These are phyloP conservation scores for Sinocyclocheilus grahami DNA, from an alignment of 2,113 vertebrate species.

Conservation along the genomic window DNA sequence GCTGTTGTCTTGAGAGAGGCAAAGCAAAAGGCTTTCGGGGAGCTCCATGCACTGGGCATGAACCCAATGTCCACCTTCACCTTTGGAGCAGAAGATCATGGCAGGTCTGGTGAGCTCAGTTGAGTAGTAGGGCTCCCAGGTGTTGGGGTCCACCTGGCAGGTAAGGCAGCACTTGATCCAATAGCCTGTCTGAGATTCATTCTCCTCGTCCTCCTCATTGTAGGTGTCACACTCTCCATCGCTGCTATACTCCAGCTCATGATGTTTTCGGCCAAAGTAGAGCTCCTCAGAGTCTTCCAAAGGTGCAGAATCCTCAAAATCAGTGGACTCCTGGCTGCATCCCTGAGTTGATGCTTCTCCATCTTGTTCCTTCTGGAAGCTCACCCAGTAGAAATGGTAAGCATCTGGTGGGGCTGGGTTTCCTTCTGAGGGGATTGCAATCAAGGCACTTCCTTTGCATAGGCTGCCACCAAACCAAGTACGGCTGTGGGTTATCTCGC, in stretches of 20 bases:
- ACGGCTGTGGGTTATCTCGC: slow-evolving; percentile 89
- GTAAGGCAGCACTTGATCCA: slow-evolving; percentile 88
- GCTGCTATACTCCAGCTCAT: slow-evolving; percentile 78
- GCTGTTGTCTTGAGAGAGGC: slow-evolving; percentile 82
- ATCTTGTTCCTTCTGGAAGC: slow-evolving; percentile 69
- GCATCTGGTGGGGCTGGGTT: slow-evolving; percentile 79
- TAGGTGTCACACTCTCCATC: slow-evolving; percentile 81
- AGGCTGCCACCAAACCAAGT: slow-evolving; percentile 91
- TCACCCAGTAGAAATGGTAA: slow-evolving; percentile 88
- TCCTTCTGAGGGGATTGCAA: slow-evolving; percentile 89
- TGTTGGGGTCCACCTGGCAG: slow-evolving; percentile 87
- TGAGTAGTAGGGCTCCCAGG: slow-evolving; percentile 95
- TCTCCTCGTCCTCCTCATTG: slow-evolving; percentile 93
- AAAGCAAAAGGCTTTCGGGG: slow-evolving; percentile 83
- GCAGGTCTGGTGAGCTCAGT: slow-evolving; percentile 94
- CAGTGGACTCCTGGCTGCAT: slow-evolving; percentile 88
- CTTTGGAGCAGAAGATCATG: slow-evolving; percentile 94
- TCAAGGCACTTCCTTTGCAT: slow-evolving; percentile 80
- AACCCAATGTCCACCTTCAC: slow-evolving; percentile 90
- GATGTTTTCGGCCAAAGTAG: slow-evolving; percentile 85
- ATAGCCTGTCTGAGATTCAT: slow-evolving; percentile 91
- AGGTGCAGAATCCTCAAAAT: slow-evolving; percentile 89
- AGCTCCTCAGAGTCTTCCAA: slow-evolving; percentile 97
- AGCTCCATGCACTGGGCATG: slow-evolving; percentile 96
- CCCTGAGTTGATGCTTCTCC: slow-evolving; percentile 70